Evolutionary conservation across 2,888 invertebrate genomes (phyloP).

Genomic region (Callinectes sapidus): DNA sequence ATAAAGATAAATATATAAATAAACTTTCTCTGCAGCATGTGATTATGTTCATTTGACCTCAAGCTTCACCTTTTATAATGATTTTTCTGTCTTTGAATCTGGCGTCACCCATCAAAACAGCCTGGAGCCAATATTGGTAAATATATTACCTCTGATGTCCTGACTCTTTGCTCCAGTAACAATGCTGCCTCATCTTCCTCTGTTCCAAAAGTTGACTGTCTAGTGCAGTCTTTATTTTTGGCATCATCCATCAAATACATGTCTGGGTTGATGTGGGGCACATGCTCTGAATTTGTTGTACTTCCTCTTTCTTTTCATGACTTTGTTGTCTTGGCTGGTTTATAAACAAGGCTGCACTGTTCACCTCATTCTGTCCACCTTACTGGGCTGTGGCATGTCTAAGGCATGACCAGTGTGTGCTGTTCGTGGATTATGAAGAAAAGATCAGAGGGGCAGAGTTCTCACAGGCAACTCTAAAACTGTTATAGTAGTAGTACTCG

Average conservation of each 20-base stretch:
- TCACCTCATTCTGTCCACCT: not conserved
- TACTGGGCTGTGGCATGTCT: not conserved
- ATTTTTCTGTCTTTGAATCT: no score
- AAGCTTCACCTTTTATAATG: not conserved
- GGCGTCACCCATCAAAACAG: not conserved
- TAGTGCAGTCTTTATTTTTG: not conserved
- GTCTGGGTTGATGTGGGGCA: not conserved
- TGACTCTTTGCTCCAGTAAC: not conserved
- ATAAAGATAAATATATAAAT: not conserved
- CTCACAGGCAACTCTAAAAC: not conserved
- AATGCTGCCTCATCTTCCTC: not conserved
- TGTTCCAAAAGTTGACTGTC: not conserved
- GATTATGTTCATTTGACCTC: not conserved
- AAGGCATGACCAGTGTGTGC: not conserved
- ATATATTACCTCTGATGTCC: not conserved
- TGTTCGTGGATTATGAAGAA: not conserved
- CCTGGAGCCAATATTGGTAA: not conserved
- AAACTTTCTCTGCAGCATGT: not conserved
- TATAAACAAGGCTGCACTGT: not conserved
- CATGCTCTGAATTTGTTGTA: not conserved
- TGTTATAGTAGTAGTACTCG: conserved; percentile 6
- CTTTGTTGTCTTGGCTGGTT: not conserved
- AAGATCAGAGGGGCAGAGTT: conserved; percentile 5
- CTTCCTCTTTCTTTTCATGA: not conserved
- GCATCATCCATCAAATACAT: not conserved